These are phyloP conservation scores for Popillia japonica DNA, from an alignment of 1,140 invertebrate species.

Conservation along the genomic window DNA sequence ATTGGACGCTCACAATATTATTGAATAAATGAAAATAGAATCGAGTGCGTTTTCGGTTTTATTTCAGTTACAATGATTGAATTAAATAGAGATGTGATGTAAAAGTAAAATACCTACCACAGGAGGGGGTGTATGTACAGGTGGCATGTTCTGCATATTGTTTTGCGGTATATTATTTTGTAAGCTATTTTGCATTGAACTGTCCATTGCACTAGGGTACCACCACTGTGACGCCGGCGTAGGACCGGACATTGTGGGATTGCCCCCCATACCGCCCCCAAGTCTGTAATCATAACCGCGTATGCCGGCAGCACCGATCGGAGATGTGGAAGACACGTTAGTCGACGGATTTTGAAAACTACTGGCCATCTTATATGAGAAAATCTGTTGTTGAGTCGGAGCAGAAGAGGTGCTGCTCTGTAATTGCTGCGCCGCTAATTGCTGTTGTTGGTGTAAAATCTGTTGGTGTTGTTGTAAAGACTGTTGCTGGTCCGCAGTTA, in stretches of 20 bases:
- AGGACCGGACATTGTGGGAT: slow-evolving; percentile 60
- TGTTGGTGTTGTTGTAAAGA: slow-evolving; percentile 64
- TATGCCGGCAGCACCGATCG: slow-evolving; percentile 56
- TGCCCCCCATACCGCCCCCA: slow-evolving; percentile 61
- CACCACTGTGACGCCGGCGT: slow-evolving; percentile 73
- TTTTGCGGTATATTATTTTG: slow-evolving; percentile 53
- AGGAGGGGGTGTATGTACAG: slow-evolving; percentile 57
- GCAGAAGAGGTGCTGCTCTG: slow-evolving; percentile 66
- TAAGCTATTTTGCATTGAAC: slow-evolving; percentile 55
- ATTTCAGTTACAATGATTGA: background rate
- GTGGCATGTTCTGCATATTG: slow-evolving; percentile 57
- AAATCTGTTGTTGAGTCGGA: slow-evolving; percentile 74
- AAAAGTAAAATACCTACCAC: slow-evolving; percentile 51
- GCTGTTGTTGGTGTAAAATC: slow-evolving; percentile 52
- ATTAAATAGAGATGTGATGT: slow-evolving; percentile 3
- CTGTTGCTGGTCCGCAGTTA: slow-evolving; percentile 63
- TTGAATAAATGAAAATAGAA: slow-evolving; percentile 17
- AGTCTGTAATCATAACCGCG: slow-evolving; percentile 70
- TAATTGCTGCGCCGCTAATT: slow-evolving; percentile 48
- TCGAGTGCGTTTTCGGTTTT: background rate
- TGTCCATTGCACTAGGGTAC: slow-evolving; percentile 65
- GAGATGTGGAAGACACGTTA: slow-evolving; percentile 62
- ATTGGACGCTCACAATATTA: slow-evolving; percentile 33
- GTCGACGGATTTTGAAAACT: slow-evolving; percentile 77
- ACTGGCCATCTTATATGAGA: slow-evolving; percentile 85